A percentile compares a stretch with the other conserved stretches of the same genome.
phyloP scores from a whole-genome alignment of 2,888 invertebrate genomes.

The Standfussiana lucernea region DNA sequence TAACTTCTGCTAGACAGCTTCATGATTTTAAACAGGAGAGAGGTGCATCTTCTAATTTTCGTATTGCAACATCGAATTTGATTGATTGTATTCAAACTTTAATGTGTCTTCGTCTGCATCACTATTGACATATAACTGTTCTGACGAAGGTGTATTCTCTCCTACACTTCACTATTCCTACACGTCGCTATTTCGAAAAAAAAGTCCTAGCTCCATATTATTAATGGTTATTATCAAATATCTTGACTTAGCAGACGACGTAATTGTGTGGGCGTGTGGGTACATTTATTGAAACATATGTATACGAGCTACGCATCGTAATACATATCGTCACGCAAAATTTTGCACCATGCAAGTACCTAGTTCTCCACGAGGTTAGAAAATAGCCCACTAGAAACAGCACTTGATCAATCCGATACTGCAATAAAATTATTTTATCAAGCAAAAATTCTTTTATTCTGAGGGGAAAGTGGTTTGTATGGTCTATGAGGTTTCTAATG shows the following conservation, averaged over 20 bases:
- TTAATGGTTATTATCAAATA: slow-evolving; percentile 1
- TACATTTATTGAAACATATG: not conserved
- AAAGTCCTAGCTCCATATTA: not conserved
- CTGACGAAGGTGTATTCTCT: not conserved
- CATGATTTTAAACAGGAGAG: slow-evolving; percentile 30
- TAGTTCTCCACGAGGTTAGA: not conserved
- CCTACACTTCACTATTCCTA: too few species aligned
- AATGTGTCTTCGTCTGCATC: slow-evolving; percentile 5
- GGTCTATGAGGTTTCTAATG: not conserved
- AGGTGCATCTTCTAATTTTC: slow-evolving; percentile 38
- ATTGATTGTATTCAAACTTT: slow-evolving; percentile 23
- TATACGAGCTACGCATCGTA: not conserved
- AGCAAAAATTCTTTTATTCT: too few species aligned
- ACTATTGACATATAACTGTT: not conserved
- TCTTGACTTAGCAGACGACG: not conserved
- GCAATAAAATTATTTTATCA: too few species aligned
- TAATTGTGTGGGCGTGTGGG: not conserved
- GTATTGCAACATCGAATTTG: slow-evolving; percentile 32
- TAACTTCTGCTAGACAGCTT: slow-evolving; percentile 37
- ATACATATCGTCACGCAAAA: not conserved
- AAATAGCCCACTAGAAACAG: not conserved
- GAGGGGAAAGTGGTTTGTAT: not conserved
- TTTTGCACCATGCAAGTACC: not conserved
- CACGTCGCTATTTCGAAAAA: not conserved
- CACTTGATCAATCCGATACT: too few species aligned